Evolutionary conservation across 2,797 vertebrate species (phyloP).

Genomic region (Falco columbarius): DNA sequence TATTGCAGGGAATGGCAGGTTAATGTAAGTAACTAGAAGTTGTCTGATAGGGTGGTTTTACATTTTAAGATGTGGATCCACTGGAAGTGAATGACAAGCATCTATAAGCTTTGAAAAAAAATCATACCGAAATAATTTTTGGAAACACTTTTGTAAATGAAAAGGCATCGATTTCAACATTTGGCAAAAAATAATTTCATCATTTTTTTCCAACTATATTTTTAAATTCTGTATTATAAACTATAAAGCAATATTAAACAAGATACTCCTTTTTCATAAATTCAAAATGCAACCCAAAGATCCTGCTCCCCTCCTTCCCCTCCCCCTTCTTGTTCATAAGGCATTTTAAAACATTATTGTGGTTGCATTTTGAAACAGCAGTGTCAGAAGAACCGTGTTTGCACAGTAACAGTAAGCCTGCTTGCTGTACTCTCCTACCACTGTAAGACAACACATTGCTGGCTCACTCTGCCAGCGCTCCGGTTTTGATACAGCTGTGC

Average conservation of each 20-base stretch:
- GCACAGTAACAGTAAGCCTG: not conserved
- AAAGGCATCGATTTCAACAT: not conserved
- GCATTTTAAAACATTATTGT: not conserved
- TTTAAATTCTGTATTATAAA: not conserved
- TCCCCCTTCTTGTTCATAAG: not conserved
- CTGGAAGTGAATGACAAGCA: not conserved
- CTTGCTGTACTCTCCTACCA: not conserved
- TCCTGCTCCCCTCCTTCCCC: too few species aligned
- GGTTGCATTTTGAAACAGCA: not conserved
- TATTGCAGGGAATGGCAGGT: not conserved
- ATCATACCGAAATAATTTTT: not conserved
- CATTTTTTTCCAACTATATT: not conserved
- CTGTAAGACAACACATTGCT: not conserved
- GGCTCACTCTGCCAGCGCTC: not conserved
- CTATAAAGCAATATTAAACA: not conserved
- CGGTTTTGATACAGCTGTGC: fast-evolving
- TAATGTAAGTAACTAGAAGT: not conserved
- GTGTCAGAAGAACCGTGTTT: not conserved
- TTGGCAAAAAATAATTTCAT: not conserved
- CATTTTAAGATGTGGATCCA: not conserved
- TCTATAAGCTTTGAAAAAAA: not conserved
- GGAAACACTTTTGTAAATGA: not conserved
- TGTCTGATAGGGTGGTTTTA: not conserved
- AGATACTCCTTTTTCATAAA: not conserved
- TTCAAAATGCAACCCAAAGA: not conserved